Percentiles rank a stretch among this genome's conserved stretches.
Evolutionary conservation across 2,888 invertebrate species (phyloP).

Genomic region (Phymatocera aterrima): DNA sequence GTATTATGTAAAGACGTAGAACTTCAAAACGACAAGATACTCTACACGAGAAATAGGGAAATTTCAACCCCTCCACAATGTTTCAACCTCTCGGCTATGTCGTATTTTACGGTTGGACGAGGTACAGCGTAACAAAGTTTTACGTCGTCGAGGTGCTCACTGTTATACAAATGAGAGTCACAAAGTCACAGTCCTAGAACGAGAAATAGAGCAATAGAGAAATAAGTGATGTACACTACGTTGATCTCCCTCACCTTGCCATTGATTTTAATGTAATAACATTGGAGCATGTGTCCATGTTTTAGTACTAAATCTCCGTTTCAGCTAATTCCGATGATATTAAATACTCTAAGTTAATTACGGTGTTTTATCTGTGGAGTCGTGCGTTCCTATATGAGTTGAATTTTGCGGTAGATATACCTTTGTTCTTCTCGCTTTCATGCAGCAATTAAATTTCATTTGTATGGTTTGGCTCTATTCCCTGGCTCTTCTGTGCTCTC

Average conservation of each 20-base stretch:
- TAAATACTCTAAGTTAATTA: not conserved
- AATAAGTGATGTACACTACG: not conserved
- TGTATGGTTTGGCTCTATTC: not conserved
- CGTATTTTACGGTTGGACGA: not conserved
- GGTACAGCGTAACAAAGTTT: constrained; percentile 21
- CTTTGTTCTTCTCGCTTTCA: not conserved
- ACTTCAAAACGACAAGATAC: not conserved
- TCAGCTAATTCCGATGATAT: not conserved
- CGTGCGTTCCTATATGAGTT: not conserved
- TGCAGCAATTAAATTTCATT: not conserved
- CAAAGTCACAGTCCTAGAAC: not conserved
- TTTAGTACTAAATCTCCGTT: not conserved
- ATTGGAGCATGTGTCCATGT: not conserved
- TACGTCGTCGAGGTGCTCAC: constrained; percentile 10
- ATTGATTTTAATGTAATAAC: constrained; percentile 3
- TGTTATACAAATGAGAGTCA: constrained; percentile 6
- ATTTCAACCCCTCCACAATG: constrained; percentile 15
- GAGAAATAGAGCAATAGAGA: constrained; percentile 3
- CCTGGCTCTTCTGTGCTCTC: not conserved
- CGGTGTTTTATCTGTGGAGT: not conserved
- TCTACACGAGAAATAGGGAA: not conserved
- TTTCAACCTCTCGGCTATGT: not conserved
- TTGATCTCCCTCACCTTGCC: not conserved
- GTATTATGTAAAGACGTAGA: not conserved
- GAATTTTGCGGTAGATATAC: not conserved